Conservation (phyloP, 2,797 vertebrate genomes). For the Lepus oiostolus region DNA sequence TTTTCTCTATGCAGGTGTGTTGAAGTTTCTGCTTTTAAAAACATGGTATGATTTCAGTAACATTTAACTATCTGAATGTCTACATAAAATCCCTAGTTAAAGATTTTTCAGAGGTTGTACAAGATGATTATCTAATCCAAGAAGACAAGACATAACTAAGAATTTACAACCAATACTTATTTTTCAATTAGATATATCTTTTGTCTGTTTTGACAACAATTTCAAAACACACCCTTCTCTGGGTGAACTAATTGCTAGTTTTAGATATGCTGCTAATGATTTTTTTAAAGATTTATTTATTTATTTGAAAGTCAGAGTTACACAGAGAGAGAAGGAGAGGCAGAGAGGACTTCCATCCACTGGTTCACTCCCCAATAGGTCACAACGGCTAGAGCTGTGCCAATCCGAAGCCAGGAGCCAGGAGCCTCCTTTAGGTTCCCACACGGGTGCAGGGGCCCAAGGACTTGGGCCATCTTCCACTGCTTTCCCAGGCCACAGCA, state of each 20-base stretch:
- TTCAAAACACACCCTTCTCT: neutral
- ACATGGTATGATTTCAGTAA: neutral
- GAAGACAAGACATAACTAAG: neutral
- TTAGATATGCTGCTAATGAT: neutral
- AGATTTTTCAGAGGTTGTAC: neutral
- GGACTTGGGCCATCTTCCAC: no score
- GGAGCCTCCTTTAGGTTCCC: no score
- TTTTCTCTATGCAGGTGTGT: neutral
- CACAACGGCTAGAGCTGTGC: no score
- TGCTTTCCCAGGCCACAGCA: no score
- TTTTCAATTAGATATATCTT: neutral
- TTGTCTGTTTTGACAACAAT: neutral
- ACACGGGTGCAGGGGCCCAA: no score
- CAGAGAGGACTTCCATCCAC: no score
- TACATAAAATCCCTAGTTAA: neutral
- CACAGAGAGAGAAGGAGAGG: no score
- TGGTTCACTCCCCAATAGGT: no score
- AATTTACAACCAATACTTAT: neutral
- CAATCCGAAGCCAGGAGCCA: no score
- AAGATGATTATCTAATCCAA: neutral
- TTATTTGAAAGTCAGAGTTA: no score
- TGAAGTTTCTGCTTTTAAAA: neutral
- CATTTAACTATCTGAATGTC: neutral
- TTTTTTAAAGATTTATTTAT: no score
- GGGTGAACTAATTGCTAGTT: neutral